Evolutionary conservation across 2,797 vertebrate genomes (phyloP), one percentile per base, ranked within the genome.

Genomic region (Botia kubotai): DNA sequence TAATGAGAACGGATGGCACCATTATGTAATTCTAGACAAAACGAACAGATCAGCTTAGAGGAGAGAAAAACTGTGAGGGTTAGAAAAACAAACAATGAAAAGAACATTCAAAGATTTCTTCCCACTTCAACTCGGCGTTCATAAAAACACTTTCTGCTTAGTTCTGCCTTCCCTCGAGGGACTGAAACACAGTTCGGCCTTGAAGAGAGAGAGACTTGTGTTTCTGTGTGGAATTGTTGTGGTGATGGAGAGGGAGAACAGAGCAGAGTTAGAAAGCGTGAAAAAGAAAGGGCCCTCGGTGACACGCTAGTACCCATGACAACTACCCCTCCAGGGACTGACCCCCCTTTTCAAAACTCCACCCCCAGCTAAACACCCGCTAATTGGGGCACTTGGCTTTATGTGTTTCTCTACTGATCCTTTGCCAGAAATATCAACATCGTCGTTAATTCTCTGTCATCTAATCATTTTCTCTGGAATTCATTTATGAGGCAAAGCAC

Each of bases 1-100:
- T 89, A 91, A 92, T 90, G 90, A 89, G 91, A 87, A 91, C 91
- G 87, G 89, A 90, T 92, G 89, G 88, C 89, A 87, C 90, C 82
- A 88, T 93, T 91, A 92, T 84, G 83, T 63, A 85, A 82, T 73
- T 85, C 85, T 87, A 77, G 86, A 87, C 75, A 83, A 83, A 23
- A 82, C 88, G 85, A 88, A 70, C 87, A 84, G 88, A 88, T 72
- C 43, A 73, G 71, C 78, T 81, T 74, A 81, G 80, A 79, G 67
- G 73, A 70, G 26, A 60, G 77, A 55, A 60, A 29, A 60, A 70
- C 84, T 86, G 75, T 80, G 87, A 82, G 85, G 83, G 88, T 83
- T 84, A 87, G 78, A 89, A 91, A 84, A 92, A 91, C 88, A 92
- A 88, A 92, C 89, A 92, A 81, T 80, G 84, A 78, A 87, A 82